Percentiles rank a stretch among this genome's conserved stretches.
phyloP scores from a whole-genome alignment of 1,140 invertebrate genomes.

The Sarcophaga bullata region DNA sequence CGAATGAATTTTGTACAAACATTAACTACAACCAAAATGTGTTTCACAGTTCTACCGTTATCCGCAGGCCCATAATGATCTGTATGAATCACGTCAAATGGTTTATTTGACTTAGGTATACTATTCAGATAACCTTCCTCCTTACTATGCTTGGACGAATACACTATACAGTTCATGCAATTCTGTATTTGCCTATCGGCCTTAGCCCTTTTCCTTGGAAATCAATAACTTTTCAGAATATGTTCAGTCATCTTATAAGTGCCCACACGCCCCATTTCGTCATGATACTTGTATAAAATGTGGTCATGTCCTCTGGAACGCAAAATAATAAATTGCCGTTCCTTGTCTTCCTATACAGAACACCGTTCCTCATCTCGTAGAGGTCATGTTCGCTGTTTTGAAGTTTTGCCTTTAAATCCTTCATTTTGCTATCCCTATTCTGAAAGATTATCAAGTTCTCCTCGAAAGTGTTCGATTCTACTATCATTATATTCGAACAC shows the following conservation, averaged over 20 bases:
- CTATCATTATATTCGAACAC: constrained; percentile 34
- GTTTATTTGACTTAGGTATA: constrained; percentile 51
- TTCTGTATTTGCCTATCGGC: constrained; percentile 47
- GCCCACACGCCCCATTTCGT: constrained; percentile 53
- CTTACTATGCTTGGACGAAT: constrained; percentile 49
- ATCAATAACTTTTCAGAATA: constrained; percentile 53
- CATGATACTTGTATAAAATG: constrained; percentile 49
- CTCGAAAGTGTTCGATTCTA: constrained; percentile 43
- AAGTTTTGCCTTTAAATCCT: constrained; percentile 29
- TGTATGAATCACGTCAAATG: constrained; percentile 51
- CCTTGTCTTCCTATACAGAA: constrained; percentile 40
- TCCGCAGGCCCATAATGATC: constrained; percentile 59
- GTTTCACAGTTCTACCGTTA: constrained; percentile 60
- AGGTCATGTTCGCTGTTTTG: constrained; percentile 41
- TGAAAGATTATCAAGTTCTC: constrained; percentile 42
- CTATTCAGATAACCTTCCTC: constrained; percentile 51
- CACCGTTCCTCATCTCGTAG: constrained; percentile 45
- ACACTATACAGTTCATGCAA: constrained; percentile 55
- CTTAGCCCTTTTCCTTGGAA: constrained; percentile 53
- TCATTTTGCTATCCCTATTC: constrained; percentile 35
- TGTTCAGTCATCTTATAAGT: constrained; percentile 49
- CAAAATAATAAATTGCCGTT: constrained; percentile 49
- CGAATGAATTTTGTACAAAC: constrained; percentile 48
- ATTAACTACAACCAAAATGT: constrained; percentile 66
- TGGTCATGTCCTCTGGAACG: constrained; percentile 50